Conservation (phyloP, 2,113 vertebrate genomes). For the Hemiprocne comata region DNA sequence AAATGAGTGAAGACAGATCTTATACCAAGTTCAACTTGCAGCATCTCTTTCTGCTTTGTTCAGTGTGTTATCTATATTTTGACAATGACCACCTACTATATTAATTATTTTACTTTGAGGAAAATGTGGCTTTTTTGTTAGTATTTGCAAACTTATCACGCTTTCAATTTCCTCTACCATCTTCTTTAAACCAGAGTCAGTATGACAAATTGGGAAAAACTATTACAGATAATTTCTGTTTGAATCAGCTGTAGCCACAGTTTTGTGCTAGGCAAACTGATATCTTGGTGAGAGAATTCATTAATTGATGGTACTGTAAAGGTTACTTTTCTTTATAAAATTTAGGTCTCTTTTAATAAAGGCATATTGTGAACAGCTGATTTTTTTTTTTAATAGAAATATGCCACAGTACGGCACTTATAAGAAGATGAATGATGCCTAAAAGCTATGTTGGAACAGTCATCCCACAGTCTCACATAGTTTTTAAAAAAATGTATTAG, state of each 20-base stretch:
- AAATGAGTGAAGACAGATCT: neutral
- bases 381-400: neutral
- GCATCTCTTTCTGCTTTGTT: neutral
- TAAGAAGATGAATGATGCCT: conserved; percentile 55
- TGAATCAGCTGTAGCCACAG: neutral
- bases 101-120: neutral
- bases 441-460: conserved; percentile 48
- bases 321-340: neutral
- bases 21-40: neutral
- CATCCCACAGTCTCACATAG: conserved; percentile 21
- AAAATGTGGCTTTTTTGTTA: neutral
- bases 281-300: neutral
- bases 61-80: neutral
- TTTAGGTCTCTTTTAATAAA: conserved; percentile 28
- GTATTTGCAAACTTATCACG: neutral
- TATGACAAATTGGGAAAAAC: neutral
- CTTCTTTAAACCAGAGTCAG: neutral
- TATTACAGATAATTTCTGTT: neutral
- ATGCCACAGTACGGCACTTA: conserved; percentile 19
- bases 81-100: neutral
- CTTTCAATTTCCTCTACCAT: neutral
- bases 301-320: conserved; percentile 7
- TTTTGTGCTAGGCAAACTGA: neutral
- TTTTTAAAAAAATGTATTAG: neutral
- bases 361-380: conserved; percentile 6